Evolutionary conservation across 1,140 invertebrate species (phyloP), one percentile per base, ranked within the genome.

Genomic region (Lucilia cuprina): DNA sequence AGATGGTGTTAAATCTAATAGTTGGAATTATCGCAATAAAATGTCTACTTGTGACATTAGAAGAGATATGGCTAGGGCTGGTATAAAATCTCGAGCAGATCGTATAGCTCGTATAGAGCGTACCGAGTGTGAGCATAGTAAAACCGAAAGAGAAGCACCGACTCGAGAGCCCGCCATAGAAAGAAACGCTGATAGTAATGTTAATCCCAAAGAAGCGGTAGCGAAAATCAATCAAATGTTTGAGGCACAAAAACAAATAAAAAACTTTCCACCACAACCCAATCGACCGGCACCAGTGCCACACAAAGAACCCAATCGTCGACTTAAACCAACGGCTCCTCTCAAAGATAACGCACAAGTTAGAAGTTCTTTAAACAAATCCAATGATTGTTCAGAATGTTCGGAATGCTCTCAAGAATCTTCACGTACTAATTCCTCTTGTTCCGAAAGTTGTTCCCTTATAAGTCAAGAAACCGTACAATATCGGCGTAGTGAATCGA

Each of bases 31-130:
- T 78, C 85, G 85, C 3, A 83, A 84, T n/a, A 84, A 86, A 7
- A 82, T 83, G 19, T 84, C 86, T 0, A 86, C 86, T 0, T 83
- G 85, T 60, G 86, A 86, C 30, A 84, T 86, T 41, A 84, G 86
- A 0, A 85, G 85, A 0, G 86, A 88, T n/a, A 19, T 87, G 9
- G 41, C 75, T 5, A 74, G 70, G 13, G 77, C 84, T 12, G 87
- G 89, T 12, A 84, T 87, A 3, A 86, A 87, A 30, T 88, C 89
- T 13, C 85, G 89, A 0, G 87, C 88, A 1, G 89, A 89, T 85
- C 89, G 89, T 41, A 90, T 90, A 30, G 88, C 88, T 3, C 86
- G 85, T 47, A 90, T 90, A 19, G 89, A 90, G 17, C 80, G 83
- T 5, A 83, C 77, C 3, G 86, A 88, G 2, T 50, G 83, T 34